Evolutionary conservation across 2,797 vertebrate genomes (phyloP), one percentile per base, ranked within the genome.

Genomic region (Gadopsis bispinosus): DNA sequence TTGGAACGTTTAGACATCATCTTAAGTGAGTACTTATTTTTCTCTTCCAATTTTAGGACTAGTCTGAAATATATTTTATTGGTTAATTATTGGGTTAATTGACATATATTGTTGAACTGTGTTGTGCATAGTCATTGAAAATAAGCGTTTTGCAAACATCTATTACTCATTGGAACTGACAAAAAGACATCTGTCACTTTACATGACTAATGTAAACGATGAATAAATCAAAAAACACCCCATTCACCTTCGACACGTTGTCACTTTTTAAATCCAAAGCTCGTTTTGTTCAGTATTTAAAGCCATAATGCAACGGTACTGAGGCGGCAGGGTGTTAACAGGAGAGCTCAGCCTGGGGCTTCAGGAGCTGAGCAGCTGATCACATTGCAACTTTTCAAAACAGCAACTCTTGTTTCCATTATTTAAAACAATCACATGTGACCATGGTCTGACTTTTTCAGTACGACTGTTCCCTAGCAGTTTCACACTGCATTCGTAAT

Each of bases 361-460:
- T 20, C 22, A 43, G 72, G 29, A 51, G n/a, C 37, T 11, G 35
- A 64, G 51, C 13, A 60, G 4, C 35, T 56, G 31, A 66, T 69
- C 22, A 12, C 50, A 22, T 48, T 11, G 4, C 14, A 60, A 7
- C n/a, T 5, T n/a, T 22, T 56, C 5, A 61, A 13, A 70, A 50
- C 48, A 26, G 11, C 20, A 53, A 43, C 63, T 59, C 29, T 67
- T 67, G 4, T 37, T 22, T 69, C 14, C 20, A 58, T 64, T 29
- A 41, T 75, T 74, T 45, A 17, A 69, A 48, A 45, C 26, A 0
- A 10, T 35, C 22, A 50, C 33, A n/a, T 69, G 19, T 33, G 54
- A 79, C 67, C 54, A 50, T 73, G 66, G 41, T 72, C 56, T 64
- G 47, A 80, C 10, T 51, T 54, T 79, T 80, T 77, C 62, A 84